These are phyloP conservation scores for Argentina silus DNA, from an alignment of 2,797 vertebrate genomes.

Conservation along the genomic window DNA sequence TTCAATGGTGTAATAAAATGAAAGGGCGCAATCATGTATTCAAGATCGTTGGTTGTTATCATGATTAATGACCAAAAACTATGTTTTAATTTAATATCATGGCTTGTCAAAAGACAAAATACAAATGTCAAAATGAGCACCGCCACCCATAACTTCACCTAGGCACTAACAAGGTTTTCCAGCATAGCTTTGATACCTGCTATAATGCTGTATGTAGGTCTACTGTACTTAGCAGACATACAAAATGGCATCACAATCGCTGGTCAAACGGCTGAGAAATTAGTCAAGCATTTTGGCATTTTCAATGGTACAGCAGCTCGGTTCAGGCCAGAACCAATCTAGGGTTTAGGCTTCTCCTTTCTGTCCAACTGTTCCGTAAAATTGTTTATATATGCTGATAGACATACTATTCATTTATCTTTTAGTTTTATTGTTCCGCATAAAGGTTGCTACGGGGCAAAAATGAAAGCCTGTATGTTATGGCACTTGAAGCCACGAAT, in stretches of 20 bases:
- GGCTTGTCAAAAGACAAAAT: neutral
- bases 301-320: too few species aligned
- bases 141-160: too few species aligned
- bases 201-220: too few species aligned
- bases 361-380: neutral
- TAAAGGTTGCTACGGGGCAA: neutral
- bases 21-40: conserved; percentile 42
- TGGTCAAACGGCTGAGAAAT: too few species aligned
- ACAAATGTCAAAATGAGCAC: too few species aligned
- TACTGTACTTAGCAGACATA: too few species aligned
- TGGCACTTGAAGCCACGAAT: neutral
- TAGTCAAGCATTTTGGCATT: too few species aligned
- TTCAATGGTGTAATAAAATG: conserved; percentile 59
- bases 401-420: conserved; percentile 26
- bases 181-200: too few species aligned
- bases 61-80: neutral
- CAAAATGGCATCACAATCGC: too few species aligned
- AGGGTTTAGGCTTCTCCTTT: neutral
- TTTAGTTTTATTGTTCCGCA: neutral
- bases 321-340: neutral
- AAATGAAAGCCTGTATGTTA: neutral
- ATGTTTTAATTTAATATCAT: neutral
- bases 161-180: neutral
- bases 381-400: neutral
- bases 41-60: conserved; percentile 39